These are phyloP conservation scores for Phaethon lepturus DNA, from an alignment of 2,113 vertebrate species.

Conservation along the genomic window DNA sequence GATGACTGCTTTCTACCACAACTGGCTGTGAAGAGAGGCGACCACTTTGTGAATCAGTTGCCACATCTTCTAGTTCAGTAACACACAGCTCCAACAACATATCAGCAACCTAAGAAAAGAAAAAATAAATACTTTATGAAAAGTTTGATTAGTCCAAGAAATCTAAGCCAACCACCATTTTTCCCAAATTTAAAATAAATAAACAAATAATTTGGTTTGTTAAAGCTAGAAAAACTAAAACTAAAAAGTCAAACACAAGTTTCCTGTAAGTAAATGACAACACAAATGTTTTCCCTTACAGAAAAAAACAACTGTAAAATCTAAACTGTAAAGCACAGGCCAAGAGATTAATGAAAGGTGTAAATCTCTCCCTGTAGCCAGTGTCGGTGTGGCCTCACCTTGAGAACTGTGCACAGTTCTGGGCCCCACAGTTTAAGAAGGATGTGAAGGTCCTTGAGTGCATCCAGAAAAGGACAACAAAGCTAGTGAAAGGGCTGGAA, in stretches of 20 bases:
- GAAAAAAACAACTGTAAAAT: not conserved
- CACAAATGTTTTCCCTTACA: not conserved
- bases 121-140: not conserved
- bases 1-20: slow-evolving; percentile 97
- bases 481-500: too few species aligned
- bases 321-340: not conserved
- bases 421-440: too few species aligned
- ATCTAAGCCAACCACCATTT: not conserved
- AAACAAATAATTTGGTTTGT: not conserved
- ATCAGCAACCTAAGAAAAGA: slow-evolving; percentile 87
- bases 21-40: slow-evolving; percentile 95
- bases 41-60: slow-evolving; percentile 95
- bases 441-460: too few species aligned
- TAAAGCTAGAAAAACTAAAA: not conserved
- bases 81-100: slow-evolving; percentile 96
- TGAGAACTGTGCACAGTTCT: too few species aligned
- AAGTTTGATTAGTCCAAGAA: not conserved
- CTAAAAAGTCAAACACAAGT: not conserved
- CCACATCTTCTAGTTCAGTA: slow-evolving; percentile 95
- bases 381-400: too few species aligned
- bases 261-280: not conserved
- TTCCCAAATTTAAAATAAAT: not conserved
- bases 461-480: too few species aligned
- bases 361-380: not conserved
- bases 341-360: not conserved